phyloP scores from a whole-genome alignment of 1,140 invertebrate species.

The Heliconius eleuchia region DNA sequence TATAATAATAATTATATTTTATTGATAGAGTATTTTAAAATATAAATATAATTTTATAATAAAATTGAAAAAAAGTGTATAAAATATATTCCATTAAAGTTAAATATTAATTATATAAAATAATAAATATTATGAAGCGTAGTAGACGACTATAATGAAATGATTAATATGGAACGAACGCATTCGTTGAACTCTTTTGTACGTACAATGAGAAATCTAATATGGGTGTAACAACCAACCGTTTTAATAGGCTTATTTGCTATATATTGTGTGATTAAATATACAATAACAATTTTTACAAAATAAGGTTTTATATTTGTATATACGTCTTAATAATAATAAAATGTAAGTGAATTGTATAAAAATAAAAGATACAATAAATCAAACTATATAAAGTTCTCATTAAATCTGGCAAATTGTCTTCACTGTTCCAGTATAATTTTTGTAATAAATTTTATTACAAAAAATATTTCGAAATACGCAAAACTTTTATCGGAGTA shows the following conservation, averaged over 20 bases:
- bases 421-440: background rate
- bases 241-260: background rate
- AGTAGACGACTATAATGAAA: background rate
- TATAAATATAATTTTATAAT: no score
- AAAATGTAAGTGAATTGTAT: background rate
- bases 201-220: conserved; percentile 21
- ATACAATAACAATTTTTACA: background rate
- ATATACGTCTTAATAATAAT: no score
- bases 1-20: no score
- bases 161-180: conserved; percentile 10
- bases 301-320: background rate
- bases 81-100: no score
- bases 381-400: background rate
- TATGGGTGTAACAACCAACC: background rate
- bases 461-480: conserved; percentile 16
- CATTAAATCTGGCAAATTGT: background rate
- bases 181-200: conserved; percentile 61
- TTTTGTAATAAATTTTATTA: conserved; percentile 17
- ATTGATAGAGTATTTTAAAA: no score
- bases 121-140: background rate
- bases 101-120: background rate
- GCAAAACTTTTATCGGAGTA: conserved; percentile 23
- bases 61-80: no score
- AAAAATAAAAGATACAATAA: background rate
- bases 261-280: background rate